phyloP scores from a whole-genome alignment of 2,113 vertebrate genomes.

The Megalops atlanticus region DNA sequence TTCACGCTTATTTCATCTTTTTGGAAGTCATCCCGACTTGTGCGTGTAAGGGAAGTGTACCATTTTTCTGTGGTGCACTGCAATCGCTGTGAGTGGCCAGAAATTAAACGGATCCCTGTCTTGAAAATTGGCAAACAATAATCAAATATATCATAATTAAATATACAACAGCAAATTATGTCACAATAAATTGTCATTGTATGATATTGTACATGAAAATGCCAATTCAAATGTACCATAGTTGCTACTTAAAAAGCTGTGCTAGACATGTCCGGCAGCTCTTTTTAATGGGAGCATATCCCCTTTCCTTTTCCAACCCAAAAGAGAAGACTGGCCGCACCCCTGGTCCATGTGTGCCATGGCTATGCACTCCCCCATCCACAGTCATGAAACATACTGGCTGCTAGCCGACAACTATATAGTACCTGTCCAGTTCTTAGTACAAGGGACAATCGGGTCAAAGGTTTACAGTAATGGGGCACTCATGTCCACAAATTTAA shows the following conservation, averaged over 20 bases:
- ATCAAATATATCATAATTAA: background rate
- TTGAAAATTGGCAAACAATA: background rate
- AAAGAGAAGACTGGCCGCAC: background rate
- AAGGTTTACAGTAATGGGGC: too few species aligned
- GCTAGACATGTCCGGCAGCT: too few species aligned
- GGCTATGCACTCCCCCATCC: background rate
- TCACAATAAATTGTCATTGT: background rate
- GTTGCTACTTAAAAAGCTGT: too few species aligned
- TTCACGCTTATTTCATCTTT: background rate
- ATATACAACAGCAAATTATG: background rate
- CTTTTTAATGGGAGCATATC: too few species aligned
- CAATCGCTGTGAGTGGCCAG: background rate
- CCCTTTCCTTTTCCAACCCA: too few species aligned
- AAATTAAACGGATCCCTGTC: background rate
- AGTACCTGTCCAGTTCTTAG: too few species aligned
- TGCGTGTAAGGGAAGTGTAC: background rate
- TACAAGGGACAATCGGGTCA: too few species aligned
- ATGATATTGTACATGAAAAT: too few species aligned
- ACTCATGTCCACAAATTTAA: too few species aligned
- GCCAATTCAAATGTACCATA: too few species aligned
- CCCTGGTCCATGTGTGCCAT: background rate
- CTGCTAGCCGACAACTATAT: too few species aligned
- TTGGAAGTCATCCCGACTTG: background rate
- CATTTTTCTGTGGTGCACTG: background rate
- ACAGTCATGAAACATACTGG: too few species aligned